Evolutionary conservation across 2,888 invertebrate genomes (phyloP), one percentile per base, ranked within the genome.

Genomic region (Apotomis capreana): DNA sequence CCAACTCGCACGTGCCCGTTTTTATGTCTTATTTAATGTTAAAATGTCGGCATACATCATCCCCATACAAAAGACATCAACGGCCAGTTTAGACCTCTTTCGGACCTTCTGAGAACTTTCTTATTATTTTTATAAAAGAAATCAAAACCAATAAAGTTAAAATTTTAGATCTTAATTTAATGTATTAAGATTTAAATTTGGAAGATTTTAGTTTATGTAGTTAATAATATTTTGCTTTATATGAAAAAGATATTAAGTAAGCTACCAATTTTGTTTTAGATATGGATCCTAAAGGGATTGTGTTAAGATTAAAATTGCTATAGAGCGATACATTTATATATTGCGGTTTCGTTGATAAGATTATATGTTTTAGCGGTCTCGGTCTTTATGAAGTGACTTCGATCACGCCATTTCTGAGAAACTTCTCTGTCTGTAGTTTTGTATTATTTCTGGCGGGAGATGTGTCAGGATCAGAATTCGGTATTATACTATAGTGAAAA

Each of bases 61-160:
- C 40, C 70, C 71, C 76, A 76, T 83, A 83, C 81, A 83, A 86
- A 85, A 85, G 84, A 86, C 80, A 81, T 85, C 83, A 86, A 86
- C 86, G 84, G 61, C 15, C 65, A 68, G 62, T 67, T 55, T 62
- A 51, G 58, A 55, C 61, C 51, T 61, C 51, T 40, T 40, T 51
- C 44, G 49, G 74, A 76, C 81, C 83, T 83, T 84, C 83, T 76
- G 44, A 75, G 83, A 84, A 84, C 68, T 61, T 68, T 40, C 40
- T 55, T 8, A 12, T n/a, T 12, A 13, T 36, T 13, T 61, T 26
- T 26, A 26, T 36, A 60, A 60, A 68, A 54, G n/a, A 54, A 26
- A 60, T 54, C 15, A 54, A 5, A 13, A 51, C 10, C 8, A 51
- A 70, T n/a, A 49, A 69, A 40, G 37, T 46, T 8, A 44, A n/a